A percentile compares a stretch with the other conserved stretches of the same genome.
Evolutionary conservation across 2,888 invertebrate species (phyloP).

Genomic region (Hofmannophila pseudospretella): DNA sequence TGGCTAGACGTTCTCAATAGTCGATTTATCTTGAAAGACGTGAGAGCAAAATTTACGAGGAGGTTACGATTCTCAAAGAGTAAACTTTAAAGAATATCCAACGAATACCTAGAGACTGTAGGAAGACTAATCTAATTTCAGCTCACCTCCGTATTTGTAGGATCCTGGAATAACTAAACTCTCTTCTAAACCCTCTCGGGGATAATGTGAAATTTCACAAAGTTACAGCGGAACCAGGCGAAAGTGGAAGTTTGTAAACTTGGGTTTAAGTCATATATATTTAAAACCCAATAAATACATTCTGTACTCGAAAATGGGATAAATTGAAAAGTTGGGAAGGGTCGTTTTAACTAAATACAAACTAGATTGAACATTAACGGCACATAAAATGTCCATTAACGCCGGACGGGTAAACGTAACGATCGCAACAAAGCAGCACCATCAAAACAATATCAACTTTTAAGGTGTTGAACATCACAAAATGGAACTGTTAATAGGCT

Average conservation of each 20-base stretch:
- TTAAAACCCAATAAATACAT: slow-evolving; percentile 4
- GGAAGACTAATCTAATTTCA: background rate
- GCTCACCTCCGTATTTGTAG: slow-evolving; percentile 6
- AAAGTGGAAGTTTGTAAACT: slow-evolving; percentile 3
- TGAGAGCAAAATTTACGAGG: background rate
- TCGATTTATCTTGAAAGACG: no score
- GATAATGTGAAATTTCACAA: slow-evolving; percentile 5
- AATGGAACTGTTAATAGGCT: slow-evolving; percentile 54
- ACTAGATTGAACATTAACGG: background rate
- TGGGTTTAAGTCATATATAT: slow-evolving; percentile 10
- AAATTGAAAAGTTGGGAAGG: slow-evolving; percentile 5
- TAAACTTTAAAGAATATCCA: background rate
- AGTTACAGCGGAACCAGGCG: slow-evolving; percentile 6
- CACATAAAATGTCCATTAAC: slow-evolving; percentile 10
- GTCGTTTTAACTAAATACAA: background rate
- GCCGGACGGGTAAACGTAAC: slow-evolving; percentile 2
- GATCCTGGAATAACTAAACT: slow-evolving; percentile 4
- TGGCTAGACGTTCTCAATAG: no score
- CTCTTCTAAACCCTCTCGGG: slow-evolving; percentile 5
- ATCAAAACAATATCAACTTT: slow-evolving; percentile 21
- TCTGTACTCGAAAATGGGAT: background rate
- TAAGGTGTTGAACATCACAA: slow-evolving; percentile 37
- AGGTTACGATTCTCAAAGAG: background rate
- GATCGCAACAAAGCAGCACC: slow-evolving; percentile 1
- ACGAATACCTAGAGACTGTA: background rate